phyloP scores from a whole-genome alignment of 2,888 invertebrate genomes.

The Coleophora deauratella region DNA sequence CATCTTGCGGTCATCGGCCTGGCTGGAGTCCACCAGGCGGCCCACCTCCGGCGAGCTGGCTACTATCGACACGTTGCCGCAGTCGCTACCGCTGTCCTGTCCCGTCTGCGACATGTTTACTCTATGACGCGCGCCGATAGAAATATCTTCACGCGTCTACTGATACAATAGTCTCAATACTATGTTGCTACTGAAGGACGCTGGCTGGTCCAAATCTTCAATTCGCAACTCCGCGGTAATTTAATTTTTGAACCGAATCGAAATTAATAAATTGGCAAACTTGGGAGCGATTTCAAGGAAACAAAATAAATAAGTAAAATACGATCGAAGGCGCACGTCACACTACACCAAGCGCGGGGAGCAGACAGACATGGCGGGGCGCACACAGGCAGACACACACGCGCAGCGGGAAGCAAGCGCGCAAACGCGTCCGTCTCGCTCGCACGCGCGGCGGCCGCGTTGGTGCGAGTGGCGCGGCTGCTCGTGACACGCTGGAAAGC shows the following conservation, averaged over 20 bases:
- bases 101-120: constrained; percentile 1
- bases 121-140: constrained; percentile 3
- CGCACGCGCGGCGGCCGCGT: constrained; percentile 20
- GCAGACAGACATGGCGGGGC: constrained; percentile 46
- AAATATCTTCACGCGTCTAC: too few relatives aligned
- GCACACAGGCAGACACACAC: constrained; percentile 60
- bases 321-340: constrained; percentile 28
- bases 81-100: not conserved
- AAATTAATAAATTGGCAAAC: too few relatives aligned
- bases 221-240: not conserved
- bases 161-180: too few relatives aligned
- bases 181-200: too few relatives aligned
- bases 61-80: constrained; percentile 1
- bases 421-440: constrained; percentile 38
- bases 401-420: constrained; percentile 54
- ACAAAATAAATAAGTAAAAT: too few relatives aligned
- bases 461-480: constrained; percentile 24
- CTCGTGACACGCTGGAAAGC: constrained; percentile 48
- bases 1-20: constrained; percentile 61
- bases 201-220: too few relatives aligned
- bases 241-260: not conserved
- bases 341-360: constrained; percentile 33
- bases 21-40: constrained; percentile 50
- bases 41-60: constrained; percentile 33
- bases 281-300: too few relatives aligned